Evolutionary conservation across 2,113 vertebrate species (phyloP).

Genomic region (Physeter macrocephalus): DNA sequence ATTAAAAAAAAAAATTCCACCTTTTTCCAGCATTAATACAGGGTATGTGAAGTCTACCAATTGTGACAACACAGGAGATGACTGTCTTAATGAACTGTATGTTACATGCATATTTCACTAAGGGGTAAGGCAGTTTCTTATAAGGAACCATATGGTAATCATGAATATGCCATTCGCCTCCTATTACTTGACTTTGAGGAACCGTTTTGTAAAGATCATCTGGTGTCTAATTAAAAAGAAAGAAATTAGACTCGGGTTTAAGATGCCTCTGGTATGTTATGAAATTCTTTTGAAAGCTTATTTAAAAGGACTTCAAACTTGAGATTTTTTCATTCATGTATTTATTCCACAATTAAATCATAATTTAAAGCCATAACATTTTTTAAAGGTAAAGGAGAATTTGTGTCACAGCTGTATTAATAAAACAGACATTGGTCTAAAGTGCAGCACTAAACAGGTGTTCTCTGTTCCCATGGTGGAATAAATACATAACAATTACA

Average conservation of each 20-base stretch:
- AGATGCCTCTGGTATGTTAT: background rate
- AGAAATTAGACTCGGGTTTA: background rate
- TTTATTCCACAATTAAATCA: constrained; percentile 73
- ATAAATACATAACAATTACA: constrained; percentile 57
- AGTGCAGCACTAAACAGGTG: constrained; percentile 20
- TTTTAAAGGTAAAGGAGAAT: constrained; percentile 47
- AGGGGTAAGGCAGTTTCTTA: background rate
- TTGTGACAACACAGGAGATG: background rate
- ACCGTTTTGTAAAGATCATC: constrained; percentile 13
- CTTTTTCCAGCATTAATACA: background rate
- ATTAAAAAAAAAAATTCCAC: no score
- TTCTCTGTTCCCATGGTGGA: constrained; percentile 33
- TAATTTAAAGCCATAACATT: constrained; percentile 40
- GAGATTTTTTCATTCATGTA: constrained; percentile 48
- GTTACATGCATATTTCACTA: background rate
- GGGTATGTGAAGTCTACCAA: background rate
- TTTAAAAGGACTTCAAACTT: constrained; percentile 42
- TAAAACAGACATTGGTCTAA: constrained; percentile 10
- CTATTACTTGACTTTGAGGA: constrained; percentile 5
- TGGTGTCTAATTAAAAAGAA: constrained; percentile 22
- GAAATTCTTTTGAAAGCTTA: constrained; percentile 36
- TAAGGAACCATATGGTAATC: background rate
- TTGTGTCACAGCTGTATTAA: background rate
- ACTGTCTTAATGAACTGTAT: background rate
- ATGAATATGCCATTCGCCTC: background rate